Base-by-base conservation (phyloP, 2,797 vertebrate genomes). In the Hozukius guyotensis region DNA sequence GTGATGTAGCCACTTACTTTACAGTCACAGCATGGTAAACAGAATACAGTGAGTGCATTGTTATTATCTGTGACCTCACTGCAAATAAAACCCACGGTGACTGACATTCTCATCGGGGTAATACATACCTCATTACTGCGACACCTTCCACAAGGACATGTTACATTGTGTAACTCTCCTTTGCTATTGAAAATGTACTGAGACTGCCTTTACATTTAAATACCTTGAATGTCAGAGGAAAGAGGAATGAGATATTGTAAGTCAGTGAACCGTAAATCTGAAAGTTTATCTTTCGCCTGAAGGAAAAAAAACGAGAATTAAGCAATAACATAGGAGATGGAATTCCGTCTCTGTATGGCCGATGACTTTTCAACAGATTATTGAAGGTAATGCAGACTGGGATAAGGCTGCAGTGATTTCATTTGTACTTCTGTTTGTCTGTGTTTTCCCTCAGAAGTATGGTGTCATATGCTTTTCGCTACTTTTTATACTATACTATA, bases 211-310 rank as follows among this genome's bases (percentile, higher is more conserved):
- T 9, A 4, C 20, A 76, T 75, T 67, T 61, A 62, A 49, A 77
- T 55, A 74, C 53, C 10, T 72, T 77, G 65, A 81, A 81, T 81
- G 59, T 77, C 77, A 88, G 29, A 68, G 16, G 18, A 82, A 77
- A 8, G 27, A 75, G 34, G 16, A 56, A 3, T 24, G 46, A 70
- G 36, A 78, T 63, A 53, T 46, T 62, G 32, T 49, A 13, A 78
- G 38, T 63, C 56, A 38, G 3, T 74, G 57, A 78, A 57, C 36
- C 62, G 42, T 75, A 42, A 75, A 78, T 64, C 46, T 31, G 1
- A 81, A 81, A 72, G 53, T 85, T 65, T 72, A 72, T 66, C 31
- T 63, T 69, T 61, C 0, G 42, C 76, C 52, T 14, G 20, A 72
- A 78, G 42, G 34, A 69, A 79, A 67, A 46, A 46, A 79, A 22